Evolutionary conservation across 2,888 invertebrate species (phyloP), one percentile per base, ranked within the genome.

Genomic region (Melikaiella ostensackeni): DNA sequence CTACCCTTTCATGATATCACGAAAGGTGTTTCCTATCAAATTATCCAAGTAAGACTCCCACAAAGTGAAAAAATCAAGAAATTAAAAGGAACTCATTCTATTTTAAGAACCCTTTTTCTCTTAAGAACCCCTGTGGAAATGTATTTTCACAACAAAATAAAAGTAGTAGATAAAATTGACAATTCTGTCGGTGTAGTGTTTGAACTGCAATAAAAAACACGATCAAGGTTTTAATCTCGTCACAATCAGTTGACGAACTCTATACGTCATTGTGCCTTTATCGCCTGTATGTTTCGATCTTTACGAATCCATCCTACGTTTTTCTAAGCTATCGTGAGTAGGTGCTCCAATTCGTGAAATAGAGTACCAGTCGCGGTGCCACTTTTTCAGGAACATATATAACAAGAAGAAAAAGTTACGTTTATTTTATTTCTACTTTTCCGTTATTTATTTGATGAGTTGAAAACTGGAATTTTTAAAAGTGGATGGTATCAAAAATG

Each of bases 211-310:
- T 19, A 16, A 64, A 46, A 16, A 42, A 66, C 38, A 27, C 46
- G 19, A 66, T 66, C 66, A 42, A 27, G 66, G 66, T 66, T 66
- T 46, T 66, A 66, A 66, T 66, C 46, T 46, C 27, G 66, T 46
- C 66, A 55, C 55, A 66, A 42, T 66, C 46, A 46, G 46, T 42
- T 66, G 24, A 66, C 27, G 55, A 55, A 55, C 21, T 59, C 5
- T 59, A 24, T 50, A n/a, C 24, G 50, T 46, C 66, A 19, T 46
- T 66, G 42, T 24, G 42, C 66, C 66, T 46, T 24, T 66, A 66
- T 38, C 66, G 24, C 42, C 42, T 66, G n/a, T 50, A 55, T 50
- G 50, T 70, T 50, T 70, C 50, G n/a, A 70, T 30, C 33, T 70
- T 50, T 50, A 55, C 33, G 70, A 70, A 70, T 70, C 70, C 33